These are phyloP conservation scores for Eupithecia inturbata DNA, from an alignment of 2,888 invertebrate species.

Conservation along the genomic window DNA sequence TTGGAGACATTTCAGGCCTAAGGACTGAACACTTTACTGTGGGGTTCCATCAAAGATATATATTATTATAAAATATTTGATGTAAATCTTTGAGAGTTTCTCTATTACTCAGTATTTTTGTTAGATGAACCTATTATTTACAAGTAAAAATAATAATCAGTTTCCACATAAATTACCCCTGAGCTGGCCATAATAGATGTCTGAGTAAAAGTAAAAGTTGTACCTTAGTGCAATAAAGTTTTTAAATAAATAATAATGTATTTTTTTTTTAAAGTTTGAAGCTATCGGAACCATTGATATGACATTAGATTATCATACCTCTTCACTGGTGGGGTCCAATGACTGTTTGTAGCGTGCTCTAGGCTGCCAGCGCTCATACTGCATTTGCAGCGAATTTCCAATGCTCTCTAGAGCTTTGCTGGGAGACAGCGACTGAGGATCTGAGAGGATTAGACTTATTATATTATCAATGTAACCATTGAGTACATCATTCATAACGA, in stretches of 20 bases:
- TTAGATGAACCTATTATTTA: too few relatives aligned
- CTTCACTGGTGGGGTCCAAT: conserved; percentile 98
- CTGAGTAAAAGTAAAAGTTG: too few relatives aligned
- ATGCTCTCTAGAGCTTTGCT: conserved; percentile 97
- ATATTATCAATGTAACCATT: too few relatives aligned
- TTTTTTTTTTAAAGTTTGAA: too few relatives aligned
- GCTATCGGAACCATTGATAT: too few relatives aligned
- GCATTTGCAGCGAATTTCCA: conserved; percentile 95
- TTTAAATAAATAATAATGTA: too few relatives aligned
- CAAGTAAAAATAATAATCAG: too few relatives aligned
- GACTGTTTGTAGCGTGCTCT: conserved; percentile 98
- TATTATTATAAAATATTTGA: background rate
- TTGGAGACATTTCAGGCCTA: background rate
- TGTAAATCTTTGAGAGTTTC: background rate
- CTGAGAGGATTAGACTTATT: conserved; percentile 71
- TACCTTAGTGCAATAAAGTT: too few relatives aligned
- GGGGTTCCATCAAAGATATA: too few relatives aligned
- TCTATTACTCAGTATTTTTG: background rate
- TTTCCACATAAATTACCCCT: too few relatives aligned
- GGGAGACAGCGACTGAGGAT: conserved; percentile 94
- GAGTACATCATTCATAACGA: background rate
- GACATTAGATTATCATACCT: conserved; percentile 69
- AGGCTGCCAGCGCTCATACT: conserved; percentile 99
- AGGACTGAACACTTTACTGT: background rate
- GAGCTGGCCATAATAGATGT: too few relatives aligned